A percentile compares a stretch with the other conserved stretches of the same genome.
Conservation (phyloP, 2,888 invertebrate species). For the Calameuta idolon region DNA sequence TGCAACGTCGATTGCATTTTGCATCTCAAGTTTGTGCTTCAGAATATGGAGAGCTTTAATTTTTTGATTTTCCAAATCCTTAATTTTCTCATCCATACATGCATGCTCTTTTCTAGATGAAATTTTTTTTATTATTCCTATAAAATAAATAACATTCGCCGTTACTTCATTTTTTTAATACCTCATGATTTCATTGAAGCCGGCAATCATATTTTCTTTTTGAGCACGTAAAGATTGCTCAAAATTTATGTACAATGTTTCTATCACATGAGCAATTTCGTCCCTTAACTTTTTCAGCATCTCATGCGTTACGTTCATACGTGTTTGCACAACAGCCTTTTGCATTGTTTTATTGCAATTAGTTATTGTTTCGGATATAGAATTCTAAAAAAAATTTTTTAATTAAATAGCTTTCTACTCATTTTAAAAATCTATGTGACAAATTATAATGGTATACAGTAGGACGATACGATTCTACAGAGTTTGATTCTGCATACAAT, state of each 20-base stretch:
- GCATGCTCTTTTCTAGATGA: constrained; percentile 39
- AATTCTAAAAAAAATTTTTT: not conserved
- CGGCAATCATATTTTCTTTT: constrained; percentile 48
- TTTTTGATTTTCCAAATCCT: constrained; percentile 33
- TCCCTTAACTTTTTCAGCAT: constrained; percentile 47
- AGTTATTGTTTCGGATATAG: constrained; percentile 19
- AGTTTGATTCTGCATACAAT: not conserved
- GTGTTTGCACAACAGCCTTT: constrained; percentile 41
- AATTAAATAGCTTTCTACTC: not conserved
- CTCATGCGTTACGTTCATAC: constrained; percentile 40
- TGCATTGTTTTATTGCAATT: constrained; percentile 38
- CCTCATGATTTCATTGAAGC: constrained; percentile 55
- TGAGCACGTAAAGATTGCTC: constrained; percentile 37
- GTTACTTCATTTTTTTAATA: constrained; percentile 19
- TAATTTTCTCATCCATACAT: constrained; percentile 32
- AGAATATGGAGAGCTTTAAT: constrained; percentile 35
- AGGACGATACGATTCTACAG: not conserved
- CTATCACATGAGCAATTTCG: constrained; percentile 43
- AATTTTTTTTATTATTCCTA: not conserved
- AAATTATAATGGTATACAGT: not conserved
- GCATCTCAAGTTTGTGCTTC: constrained; percentile 40
- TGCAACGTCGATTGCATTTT: constrained; percentile 41
- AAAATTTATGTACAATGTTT: constrained; percentile 42
- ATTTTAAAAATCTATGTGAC: not conserved
- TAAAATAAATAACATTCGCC: not conserved